Evolutionary conservation across 92 coral and sea anemone species (phyloP).

Genomic region (Hydrozoanthus gracilis): DNA sequence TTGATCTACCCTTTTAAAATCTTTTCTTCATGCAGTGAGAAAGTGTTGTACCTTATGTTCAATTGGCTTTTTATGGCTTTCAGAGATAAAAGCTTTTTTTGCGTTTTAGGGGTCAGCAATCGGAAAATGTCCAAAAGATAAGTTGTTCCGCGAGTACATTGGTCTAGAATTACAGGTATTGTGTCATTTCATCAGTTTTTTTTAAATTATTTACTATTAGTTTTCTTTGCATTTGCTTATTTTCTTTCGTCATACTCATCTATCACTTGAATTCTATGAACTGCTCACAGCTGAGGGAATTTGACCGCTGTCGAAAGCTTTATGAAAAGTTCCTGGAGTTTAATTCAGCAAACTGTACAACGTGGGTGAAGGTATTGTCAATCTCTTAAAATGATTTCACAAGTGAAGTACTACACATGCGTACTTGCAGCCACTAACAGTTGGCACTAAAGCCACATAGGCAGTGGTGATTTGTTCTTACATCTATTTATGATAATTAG

Average conservation of each 20-base stretch:
- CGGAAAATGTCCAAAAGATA: constrained; percentile 98
- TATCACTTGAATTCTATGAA: not conserved
- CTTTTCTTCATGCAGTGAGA: too few species aligned
- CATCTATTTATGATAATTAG: too few species aligned
- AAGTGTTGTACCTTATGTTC: not conserved
- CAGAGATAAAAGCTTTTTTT: not conserved
- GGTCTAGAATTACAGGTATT: constrained; percentile 95
- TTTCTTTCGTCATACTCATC: not conserved
- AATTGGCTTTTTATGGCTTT: not conserved
- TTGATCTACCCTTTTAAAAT: too few species aligned
- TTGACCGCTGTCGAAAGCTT: constrained; percentile 95
- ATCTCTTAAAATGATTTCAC: not conserved
- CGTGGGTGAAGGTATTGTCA: constrained; percentile 92
- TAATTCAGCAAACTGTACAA: constrained; percentile 94
- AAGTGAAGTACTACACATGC: too few species aligned
- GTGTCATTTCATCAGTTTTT: not conserved
- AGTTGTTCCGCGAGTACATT: constrained; percentile 93
- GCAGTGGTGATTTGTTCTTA: too few species aligned
- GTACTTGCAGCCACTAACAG: too few species aligned
- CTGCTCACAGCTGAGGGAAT: constrained; percentile 85
- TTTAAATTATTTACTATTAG: not conserved
- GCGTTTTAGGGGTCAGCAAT: constrained; percentile 88
- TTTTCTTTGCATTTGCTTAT: not conserved
- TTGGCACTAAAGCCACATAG: too few species aligned
- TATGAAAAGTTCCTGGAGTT: constrained; percentile 96